These are phyloP conservation scores for Alca torda DNA, from an alignment of 2,797 vertebrate species.

Conservation along the genomic window DNA sequence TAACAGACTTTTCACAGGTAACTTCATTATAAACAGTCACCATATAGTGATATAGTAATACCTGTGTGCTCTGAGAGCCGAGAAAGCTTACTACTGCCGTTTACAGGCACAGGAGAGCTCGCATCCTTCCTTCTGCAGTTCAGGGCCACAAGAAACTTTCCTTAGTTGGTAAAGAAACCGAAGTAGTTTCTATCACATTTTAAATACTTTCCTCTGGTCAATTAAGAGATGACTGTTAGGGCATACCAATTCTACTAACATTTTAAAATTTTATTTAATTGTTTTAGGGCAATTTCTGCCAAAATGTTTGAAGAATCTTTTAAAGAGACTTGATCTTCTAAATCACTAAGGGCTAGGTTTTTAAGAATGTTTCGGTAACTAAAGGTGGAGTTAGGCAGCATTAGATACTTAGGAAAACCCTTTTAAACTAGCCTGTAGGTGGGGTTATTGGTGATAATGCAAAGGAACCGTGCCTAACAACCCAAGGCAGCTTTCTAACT, in stretches of 20 bases:
- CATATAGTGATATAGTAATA: background rate
- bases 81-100: background rate
- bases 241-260: rapidly evolving
- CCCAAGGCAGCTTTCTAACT: background rate
- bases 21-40: background rate
- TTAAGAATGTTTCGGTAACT: background rate
- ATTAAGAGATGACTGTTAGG: background rate
- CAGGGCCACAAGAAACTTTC: background rate
- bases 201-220: background rate
- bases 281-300: background rate
- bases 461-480: background rate
- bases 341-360: background rate
- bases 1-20: background rate
- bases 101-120: background rate
- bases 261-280: background rate
- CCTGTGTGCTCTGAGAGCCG: background rate
- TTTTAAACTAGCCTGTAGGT: background rate
- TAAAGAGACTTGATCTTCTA: background rate
- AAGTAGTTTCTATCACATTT: background rate
- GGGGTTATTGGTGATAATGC: background rate
- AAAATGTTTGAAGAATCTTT: background rate
- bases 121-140: background rate
- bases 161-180: background rate
- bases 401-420: background rate
- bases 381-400: background rate